Evolutionary conservation across 2,888 invertebrate genomes (phyloP).

Genomic region (Eulithis testata): DNA sequence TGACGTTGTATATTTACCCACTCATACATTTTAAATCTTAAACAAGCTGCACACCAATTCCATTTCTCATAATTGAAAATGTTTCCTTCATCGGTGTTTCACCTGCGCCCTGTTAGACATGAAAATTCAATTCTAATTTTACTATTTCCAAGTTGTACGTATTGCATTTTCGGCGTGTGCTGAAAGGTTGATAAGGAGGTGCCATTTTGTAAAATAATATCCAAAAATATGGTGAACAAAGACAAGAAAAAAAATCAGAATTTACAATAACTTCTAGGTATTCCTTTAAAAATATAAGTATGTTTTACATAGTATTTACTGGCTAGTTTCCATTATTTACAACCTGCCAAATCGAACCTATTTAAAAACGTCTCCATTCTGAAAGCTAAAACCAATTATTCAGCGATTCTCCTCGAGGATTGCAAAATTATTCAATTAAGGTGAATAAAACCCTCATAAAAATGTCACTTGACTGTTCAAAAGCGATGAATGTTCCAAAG

Average conservation of each 20-base stretch:
- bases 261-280: too few relatives aligned
- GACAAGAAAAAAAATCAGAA: too few relatives aligned
- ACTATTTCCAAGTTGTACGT: slow-evolving; percentile 53
- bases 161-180: slow-evolving; percentile 34
- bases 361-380: too few relatives aligned
- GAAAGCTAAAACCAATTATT: slow-evolving; percentile 8
- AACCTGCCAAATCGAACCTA: too few relatives aligned
- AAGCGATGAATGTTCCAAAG: slow-evolving; percentile 45
- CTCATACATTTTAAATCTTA: slow-evolving; percentile 19
- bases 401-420: slow-evolving; percentile 9
- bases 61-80: slow-evolving; percentile 71
- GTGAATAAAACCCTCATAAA: slow-evolving; percentile 34
- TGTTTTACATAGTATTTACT: too few relatives aligned
- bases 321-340: too few relatives aligned
- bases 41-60: slow-evolving; percentile 57
- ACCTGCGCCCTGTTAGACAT: slow-evolving; percentile 67
- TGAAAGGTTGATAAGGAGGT: background rate
- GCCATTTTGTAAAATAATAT: too few relatives aligned
- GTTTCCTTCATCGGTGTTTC: slow-evolving; percentile 61
- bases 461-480: slow-evolving; percentile 39
- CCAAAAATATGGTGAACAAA: too few relatives aligned
- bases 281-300: too few relatives aligned
- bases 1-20: too few relatives aligned
- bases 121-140: slow-evolving; percentile 67
- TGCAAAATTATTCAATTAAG: slow-evolving; percentile 25